Evolutionary conservation across 2,797 vertebrate genomes (phyloP), one percentile per base, ranked within the genome.

Genomic region (Adrianichthys oophorus): DNA sequence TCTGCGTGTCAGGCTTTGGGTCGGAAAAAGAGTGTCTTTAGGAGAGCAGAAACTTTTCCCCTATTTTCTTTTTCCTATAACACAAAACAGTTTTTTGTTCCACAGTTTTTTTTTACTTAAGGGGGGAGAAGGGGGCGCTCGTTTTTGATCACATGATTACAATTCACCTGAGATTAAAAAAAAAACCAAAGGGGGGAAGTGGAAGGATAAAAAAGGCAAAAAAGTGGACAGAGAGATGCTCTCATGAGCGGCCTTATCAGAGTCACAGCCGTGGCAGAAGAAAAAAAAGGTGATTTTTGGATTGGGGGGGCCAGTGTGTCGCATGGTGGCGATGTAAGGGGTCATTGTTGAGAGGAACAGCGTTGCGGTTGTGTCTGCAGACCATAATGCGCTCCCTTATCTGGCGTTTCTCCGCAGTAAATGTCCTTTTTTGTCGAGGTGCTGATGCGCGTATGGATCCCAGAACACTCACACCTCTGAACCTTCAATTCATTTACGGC

Each of bases 41-140:
- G 60, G 78, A 48, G 72, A 50, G 55, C 65, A 82, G 83, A 87
- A 76, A 75, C 53, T 84, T 85, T 83, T 69, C 18, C 60, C 70
- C 62, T 68, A 81, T 80, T 73, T 76, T 65, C 78, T 86, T 84
- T 87, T 78, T 84, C 83, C 86, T 85, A 86, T 76, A 83, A 70
- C 82, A 91, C 89, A 89, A 65, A 90, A 91, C 78, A 87, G 78
- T 83, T 87, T 90, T 91, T 90, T 92, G 87, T 90, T 87, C 78
- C 74, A 83, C 74, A 69, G 24, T 49, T 49, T 74, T 78, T 79
- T 82, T 87, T 85, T 77, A 84, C 83, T 87, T 81, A 79, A 84
- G 78, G 65, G 79, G 79, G 76, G 63, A 81, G 76, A 76, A 79
- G 74, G 80, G 80, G 83, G 74, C 68, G 84, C 83, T 86, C 79